These are phyloP conservation scores for Pavo muticus DNA, from an alignment of 2,113 vertebrate species.

Conservation along the genomic window DNA sequence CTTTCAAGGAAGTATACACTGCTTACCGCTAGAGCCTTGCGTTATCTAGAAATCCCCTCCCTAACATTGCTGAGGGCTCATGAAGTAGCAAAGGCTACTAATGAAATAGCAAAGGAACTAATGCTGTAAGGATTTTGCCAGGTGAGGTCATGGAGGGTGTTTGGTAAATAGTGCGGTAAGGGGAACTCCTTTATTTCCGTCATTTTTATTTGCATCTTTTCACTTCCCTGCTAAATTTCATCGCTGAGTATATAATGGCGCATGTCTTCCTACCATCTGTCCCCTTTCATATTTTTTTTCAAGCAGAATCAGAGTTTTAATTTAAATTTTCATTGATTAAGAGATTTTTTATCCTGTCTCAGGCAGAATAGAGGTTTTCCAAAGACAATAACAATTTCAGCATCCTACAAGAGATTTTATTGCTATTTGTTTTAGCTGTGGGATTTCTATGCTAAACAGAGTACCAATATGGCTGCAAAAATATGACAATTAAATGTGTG, in stretches of 20 bases:
- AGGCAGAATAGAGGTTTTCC: neutral
- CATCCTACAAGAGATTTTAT: neutral
- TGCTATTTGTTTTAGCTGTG: neutral
- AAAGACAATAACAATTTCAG: neutral
- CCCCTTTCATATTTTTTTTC: conserved; percentile 4
- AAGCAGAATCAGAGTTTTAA: conserved; percentile 10
- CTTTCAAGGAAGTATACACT: neutral
- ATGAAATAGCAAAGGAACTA: neutral
- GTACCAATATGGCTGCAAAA: neutral
- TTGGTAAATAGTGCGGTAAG: neutral
- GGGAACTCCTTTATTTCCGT: neutral
- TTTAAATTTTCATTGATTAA: neutral
- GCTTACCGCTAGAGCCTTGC: neutral
- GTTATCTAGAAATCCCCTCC: neutral
- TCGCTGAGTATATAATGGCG: neutral
- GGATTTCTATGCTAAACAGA: neutral
- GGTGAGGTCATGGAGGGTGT: neutral
- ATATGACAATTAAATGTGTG: neutral
- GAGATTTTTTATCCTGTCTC: neutral
- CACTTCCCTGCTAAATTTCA: neutral
- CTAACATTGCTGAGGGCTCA: neutral
- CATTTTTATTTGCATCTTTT: conserved; percentile 18
- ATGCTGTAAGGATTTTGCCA: neutral
- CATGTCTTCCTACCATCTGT: neutral
- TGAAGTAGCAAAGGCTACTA: neutral